Evolutionary conservation across 2,797 vertebrate genomes (phyloP).

Genomic region (Anableps anableps): DNA sequence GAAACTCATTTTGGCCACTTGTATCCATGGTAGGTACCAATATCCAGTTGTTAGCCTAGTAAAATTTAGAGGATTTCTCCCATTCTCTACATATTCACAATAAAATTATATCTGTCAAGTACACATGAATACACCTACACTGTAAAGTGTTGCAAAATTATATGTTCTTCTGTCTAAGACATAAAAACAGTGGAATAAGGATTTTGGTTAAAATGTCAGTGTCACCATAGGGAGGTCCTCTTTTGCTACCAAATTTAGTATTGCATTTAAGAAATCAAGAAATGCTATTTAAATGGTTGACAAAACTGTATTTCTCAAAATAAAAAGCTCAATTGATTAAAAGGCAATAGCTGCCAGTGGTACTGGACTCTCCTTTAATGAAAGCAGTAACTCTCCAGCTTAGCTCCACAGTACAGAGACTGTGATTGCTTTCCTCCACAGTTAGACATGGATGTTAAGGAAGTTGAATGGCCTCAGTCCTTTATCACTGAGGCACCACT

Average conservation of each 20-base stretch:
- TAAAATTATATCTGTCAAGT: background rate
- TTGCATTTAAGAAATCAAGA: background rate
- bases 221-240: background rate
- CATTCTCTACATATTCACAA: background rate
- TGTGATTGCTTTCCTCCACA: conserved; percentile 43
- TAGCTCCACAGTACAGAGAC: conserved; percentile 24
- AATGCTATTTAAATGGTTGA: background rate
- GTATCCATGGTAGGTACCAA: no score
- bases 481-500: conserved; percentile 23
- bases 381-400: conserved; percentile 52
- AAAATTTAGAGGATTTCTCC: background rate
- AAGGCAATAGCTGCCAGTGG: conserved; percentile 41
- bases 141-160: background rate
- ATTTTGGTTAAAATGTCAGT: background rate
- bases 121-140: background rate
- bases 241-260: background rate
- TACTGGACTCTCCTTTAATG: conserved; percentile 51
- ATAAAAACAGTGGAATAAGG: background rate
- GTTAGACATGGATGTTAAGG: conserved; percentile 52
- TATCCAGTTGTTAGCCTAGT: background rate
- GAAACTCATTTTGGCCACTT: background rate
- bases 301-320: conserved; percentile 4
- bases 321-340: conserved; percentile 30
- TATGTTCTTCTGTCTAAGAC: background rate
- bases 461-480: conserved; percentile 43